Evolutionary conservation across 2,888 invertebrate genomes (phyloP).

Genomic region (Aphidoletes aphidimyza): DNA sequence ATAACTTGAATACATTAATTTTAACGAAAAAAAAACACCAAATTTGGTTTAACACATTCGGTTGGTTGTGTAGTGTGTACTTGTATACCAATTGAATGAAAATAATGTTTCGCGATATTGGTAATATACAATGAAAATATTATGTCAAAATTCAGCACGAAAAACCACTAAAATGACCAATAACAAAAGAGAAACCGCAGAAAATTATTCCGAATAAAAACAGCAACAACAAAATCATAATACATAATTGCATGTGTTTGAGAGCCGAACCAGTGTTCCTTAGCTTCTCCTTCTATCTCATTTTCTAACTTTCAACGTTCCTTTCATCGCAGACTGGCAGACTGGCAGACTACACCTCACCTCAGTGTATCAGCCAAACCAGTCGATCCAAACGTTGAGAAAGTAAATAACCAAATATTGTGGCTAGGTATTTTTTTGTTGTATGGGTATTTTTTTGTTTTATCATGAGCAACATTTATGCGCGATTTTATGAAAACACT

Average conservation of each 20-base stretch:
- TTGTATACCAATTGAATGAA: background rate
- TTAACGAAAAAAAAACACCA: background rate
- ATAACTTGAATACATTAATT: background rate
- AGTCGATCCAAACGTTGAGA: too few species aligned
- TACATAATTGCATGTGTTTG: background rate
- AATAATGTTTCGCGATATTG: background rate
- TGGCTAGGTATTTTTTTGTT: too few species aligned
- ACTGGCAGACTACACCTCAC: constrained; percentile 15
- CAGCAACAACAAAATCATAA: background rate
- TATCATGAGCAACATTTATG: too few species aligned
- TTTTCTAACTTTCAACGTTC: background rate
- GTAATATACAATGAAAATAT: constrained; percentile 29
- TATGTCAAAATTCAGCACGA: constrained; percentile 42
- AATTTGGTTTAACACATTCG: background rate
- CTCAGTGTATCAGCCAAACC: too few species aligned
- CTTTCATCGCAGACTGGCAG: constrained; percentile 17
- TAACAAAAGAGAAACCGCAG: constrained; percentile 37
- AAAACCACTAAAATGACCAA: constrained; percentile 42
- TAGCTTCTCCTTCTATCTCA: background rate
- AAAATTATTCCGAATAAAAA: background rate
- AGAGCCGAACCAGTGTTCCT: background rate
- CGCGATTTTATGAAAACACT: too few species aligned
- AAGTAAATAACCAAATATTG: background rate
- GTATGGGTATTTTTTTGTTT: too few species aligned
- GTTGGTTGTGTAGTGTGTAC: background rate